These are phyloP conservation scores for Sterna hirundo DNA, from an alignment of 2,113 vertebrate genomes.

Conservation along the genomic window DNA sequence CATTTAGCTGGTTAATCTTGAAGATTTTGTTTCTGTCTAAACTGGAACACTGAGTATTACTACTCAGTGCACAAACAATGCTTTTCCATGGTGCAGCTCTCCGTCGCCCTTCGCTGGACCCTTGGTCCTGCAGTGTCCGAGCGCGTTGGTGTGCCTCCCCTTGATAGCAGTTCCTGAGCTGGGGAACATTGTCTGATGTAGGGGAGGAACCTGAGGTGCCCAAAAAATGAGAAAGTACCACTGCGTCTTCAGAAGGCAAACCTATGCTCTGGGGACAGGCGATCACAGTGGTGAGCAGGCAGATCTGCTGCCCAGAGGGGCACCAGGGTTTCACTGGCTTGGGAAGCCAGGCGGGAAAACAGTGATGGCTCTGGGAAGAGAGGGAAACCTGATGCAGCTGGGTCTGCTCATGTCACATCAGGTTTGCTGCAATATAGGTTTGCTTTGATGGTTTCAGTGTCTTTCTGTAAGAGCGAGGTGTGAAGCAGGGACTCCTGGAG, in stretches of 20 bases:
- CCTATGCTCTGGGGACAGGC: not conserved
- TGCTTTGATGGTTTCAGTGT: not conserved
- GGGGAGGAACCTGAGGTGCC: not conserved
- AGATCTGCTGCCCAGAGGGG: not conserved
- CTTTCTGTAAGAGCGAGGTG: not conserved
- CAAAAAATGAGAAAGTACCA: not conserved
- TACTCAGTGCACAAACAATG: fast-evolving
- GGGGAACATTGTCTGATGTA: not conserved
- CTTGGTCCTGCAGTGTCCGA: not conserved
- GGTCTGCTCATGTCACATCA: not conserved
- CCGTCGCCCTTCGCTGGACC: fast-evolving
- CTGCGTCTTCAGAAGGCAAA: not conserved
- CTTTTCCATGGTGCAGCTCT: not conserved
- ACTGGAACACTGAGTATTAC: fast-evolving
- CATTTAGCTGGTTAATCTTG: not conserved
- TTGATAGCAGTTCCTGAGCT: not conserved
- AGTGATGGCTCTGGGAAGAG: not conserved
- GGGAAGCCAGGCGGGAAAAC: not conserved
- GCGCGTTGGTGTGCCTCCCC: fast-evolving
- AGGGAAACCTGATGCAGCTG: not conserved
- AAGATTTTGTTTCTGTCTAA: not conserved
- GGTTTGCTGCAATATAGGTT: not conserved
- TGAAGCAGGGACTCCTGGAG: not conserved
- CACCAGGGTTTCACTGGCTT: not conserved
- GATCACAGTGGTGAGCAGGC: fast-evolving